phyloP scores from a whole-genome alignment of 2,113 vertebrate species.

The cat (Felis catus) region F.catus_Fca126_mat1.0 CM031421.1:95322001-95322500 shows the following conservation, averaged over 20 bases:
- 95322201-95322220: not conserved
- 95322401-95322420: not conserved
- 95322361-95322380: not conserved
- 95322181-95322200: not conserved
- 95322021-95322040: not conserved
- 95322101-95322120: not conserved
- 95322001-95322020: conserved; percentile 22
- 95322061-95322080: conserved; percentile 15
- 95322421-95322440: not conserved
- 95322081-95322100: conserved; percentile 34
- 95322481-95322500: not conserved
- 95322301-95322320: not conserved
- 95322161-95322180: not conserved
- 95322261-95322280: not conserved
- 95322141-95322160: not conserved
- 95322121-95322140: not conserved
- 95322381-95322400: not conserved
- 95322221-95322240: not conserved
- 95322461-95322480: not conserved
- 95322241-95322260: not conserved
- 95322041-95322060: conserved; percentile 11
- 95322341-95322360: not conserved
- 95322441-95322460: not conserved
- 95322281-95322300: not conserved
- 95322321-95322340: not conserved